Percentiles rank a stretch among this genome's conserved stretches.
Evolutionary conservation across 2,797 vertebrate species (phyloP).

Genomic region (Eurystomus glaucurus): DNA sequence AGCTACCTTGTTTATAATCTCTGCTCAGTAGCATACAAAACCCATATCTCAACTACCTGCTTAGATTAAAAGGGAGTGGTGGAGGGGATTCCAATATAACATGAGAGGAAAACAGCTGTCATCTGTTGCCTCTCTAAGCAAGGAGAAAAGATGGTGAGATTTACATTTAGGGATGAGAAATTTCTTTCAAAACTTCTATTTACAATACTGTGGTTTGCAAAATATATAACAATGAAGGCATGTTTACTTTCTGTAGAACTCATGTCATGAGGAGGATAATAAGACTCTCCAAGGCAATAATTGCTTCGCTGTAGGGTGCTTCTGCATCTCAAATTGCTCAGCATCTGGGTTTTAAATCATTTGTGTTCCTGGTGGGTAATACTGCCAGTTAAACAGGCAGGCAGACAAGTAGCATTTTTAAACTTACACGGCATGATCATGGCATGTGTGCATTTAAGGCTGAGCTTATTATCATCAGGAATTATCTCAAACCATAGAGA

Average conservation of each 20-base stretch:
- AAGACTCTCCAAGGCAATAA: slow-evolving; percentile 82
- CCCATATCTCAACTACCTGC: background rate
- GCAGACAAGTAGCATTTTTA: slow-evolving; percentile 77
- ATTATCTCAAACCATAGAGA: slow-evolving; percentile 65
- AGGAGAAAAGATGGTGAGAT: background rate
- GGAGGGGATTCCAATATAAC: background rate
- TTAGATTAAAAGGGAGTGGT: rapidly evolving
- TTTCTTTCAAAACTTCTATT: slow-evolving; percentile 40
- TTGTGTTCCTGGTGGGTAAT: slow-evolving; percentile 75
- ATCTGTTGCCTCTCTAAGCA: background rate
- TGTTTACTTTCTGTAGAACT: slow-evolving; percentile 79
- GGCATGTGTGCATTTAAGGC: slow-evolving; percentile 73
- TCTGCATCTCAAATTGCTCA: slow-evolving; percentile 82
- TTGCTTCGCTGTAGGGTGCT: slow-evolving; percentile 78
- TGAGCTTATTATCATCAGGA: slow-evolving; percentile 73
- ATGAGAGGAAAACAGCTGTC: background rate
- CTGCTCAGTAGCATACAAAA: background rate
- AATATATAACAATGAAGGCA: slow-evolving; percentile 62
- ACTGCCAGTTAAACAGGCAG: slow-evolving; percentile 72
- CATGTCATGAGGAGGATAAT: slow-evolving; percentile 79
- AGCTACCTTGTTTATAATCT: background rate
- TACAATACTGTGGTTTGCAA: slow-evolving; percentile 48
- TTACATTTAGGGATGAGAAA: background rate
- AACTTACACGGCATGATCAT: slow-evolving; percentile 70
- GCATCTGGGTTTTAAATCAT: slow-evolving; percentile 82